Conservation (phyloP, 2,888 invertebrate species). For the Heliothis peltigera region DNA sequence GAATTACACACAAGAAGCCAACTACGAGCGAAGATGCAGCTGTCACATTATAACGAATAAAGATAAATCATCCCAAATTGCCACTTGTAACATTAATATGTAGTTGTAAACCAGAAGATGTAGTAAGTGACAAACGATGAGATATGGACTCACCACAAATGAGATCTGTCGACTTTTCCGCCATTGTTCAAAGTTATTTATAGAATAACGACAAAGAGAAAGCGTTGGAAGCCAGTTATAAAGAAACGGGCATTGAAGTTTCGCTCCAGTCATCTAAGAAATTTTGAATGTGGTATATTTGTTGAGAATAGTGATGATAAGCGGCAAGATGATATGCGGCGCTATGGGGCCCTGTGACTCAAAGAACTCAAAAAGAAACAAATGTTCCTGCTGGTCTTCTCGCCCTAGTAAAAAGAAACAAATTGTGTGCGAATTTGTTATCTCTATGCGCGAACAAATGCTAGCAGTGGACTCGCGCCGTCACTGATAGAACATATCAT, state of each 20-base stretch:
- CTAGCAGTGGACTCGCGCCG: too few species aligned
- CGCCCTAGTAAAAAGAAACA: too few species aligned
- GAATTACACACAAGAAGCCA: too few species aligned
- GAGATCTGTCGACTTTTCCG: conserved; percentile 10
- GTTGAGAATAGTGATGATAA: not conserved
- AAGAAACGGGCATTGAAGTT: conserved; percentile 21
- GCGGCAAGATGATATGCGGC: too few species aligned
- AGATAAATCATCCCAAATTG: not conserved
- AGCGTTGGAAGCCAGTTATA: conserved; percentile 19
- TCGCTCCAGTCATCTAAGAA: not conserved
- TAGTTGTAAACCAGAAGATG: not conserved
- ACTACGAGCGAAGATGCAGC: too few species aligned
- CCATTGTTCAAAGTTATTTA: conserved; percentile 37
- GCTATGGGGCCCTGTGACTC: too few species aligned
- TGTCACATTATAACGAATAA: not conserved
- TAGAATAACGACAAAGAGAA: conserved; percentile 36
- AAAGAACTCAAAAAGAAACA: too few species aligned
- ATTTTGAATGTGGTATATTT: conserved; percentile 1
- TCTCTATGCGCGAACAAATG: too few species aligned
- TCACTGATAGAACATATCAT: too few species aligned
- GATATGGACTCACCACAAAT: conserved; percentile 20
- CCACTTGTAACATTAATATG: not conserved
- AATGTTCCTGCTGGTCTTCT: too few species aligned
- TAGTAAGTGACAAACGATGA: conserved; percentile 13
- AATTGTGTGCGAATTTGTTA: too few species aligned